A percentile compares a stretch with the other conserved stretches of the same genome.
These are phyloP conservation scores for Nothoprocta pentlandii DNA, from an alignment of 2,113 vertebrate genomes.

Conservation along the genomic window DNA sequence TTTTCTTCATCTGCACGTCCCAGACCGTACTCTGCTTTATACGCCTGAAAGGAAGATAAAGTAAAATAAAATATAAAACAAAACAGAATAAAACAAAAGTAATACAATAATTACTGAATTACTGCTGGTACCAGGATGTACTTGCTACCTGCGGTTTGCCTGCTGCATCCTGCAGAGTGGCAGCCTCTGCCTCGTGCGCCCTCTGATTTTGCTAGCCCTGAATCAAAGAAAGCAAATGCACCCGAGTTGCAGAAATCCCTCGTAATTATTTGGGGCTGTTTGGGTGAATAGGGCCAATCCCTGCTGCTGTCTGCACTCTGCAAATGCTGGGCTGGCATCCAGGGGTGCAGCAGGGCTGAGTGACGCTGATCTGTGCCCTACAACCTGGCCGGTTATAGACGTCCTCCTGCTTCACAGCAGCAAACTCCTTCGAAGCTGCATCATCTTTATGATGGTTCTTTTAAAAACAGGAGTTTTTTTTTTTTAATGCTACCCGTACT, in stretches of 20 bases:
- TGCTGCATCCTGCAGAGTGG: rapidly evolving
- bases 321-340: neutral
- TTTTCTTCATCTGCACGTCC: neutral
- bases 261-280: rapidly evolving
- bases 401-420: neutral
- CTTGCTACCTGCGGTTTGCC: no score
- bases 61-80: no score
- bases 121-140: neutral
- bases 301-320: neutral
- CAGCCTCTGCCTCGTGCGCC: neutral
- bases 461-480: neutral
- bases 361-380: neutral
- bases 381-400: neutral
- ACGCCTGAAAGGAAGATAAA: no score
- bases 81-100: no score
- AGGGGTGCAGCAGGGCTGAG: rapidly evolving
- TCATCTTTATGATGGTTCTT: neutral
- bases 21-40: neutral
- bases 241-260: neutral
- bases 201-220: neutral
- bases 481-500: neutral
- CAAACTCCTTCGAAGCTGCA: neutral
- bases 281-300: neutral
- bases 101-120: neutral
- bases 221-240: neutral